Evolutionary conservation across 1,140 invertebrate genomes (phyloP), one percentile per base, ranked within the genome.

Genomic region (Mya arenaria): DNA sequence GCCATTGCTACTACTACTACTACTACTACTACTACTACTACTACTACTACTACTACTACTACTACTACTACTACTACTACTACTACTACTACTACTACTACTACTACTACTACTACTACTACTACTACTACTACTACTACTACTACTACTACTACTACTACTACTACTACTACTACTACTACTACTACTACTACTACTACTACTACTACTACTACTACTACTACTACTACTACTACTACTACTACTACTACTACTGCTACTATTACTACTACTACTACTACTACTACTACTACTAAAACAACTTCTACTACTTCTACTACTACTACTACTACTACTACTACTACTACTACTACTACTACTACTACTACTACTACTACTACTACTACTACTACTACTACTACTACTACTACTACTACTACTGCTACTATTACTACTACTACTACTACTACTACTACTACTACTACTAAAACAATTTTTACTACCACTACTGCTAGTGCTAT

Each of bases 361-460:
- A 60, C 56, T 60, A 60, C 56, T 60, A 60, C 56, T 60, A n/a
- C 17, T n/a, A 60, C 56, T 60, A 28, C 56, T 60, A n/a, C 56
- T 60, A 28, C 56, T 60, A 28, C 28, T 60, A 60, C 56, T 60
- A 28, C 56, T 60, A 60, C 56, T 60, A 17, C 56, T 60, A n/a
- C 56, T 60, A n/a, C 56, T 44, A 44, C 41, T 44, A 44, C 41
- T 44, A 44, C 41, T 44, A 44, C 41, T 60, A 44, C 56, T 60
- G 25, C 28, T 60, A n/a, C 56, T 60, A 60, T 23, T 28, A 28
- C 28, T 60, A 28, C 56, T 60, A 60, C 56, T 60, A 28, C 56
- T 60, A 60, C 56, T 60, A 28, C 56, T 60, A 44, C 41, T 44
- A 44, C 41, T 60, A 44, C 41, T 44, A 44, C 41, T 19, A 44